Evolutionary conservation across 2,888 invertebrate species (phyloP).

Genomic region (Andricus curvator): DNA sequence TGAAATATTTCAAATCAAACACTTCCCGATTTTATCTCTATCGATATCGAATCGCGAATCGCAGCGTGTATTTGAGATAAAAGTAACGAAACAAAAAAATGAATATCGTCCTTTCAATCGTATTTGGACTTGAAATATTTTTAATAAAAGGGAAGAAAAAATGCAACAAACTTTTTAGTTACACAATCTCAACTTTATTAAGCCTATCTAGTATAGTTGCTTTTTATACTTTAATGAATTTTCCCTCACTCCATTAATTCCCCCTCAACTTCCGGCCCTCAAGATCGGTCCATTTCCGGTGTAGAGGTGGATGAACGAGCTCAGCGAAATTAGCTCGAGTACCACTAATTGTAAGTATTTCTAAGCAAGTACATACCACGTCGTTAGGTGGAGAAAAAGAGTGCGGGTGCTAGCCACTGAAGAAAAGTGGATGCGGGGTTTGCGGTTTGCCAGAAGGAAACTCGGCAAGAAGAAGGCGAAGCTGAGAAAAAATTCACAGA

Average conservation of each 20-base stretch:
- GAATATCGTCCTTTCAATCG: neutral
- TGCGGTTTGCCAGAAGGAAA: slow-evolving; percentile 8
- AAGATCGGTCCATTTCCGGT: slow-evolving; percentile 19
- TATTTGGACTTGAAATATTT: neutral
- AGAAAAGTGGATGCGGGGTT: slow-evolving; percentile 28
- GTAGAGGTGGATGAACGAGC: neutral
- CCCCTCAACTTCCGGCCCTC: neutral
- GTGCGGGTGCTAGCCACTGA: neutral
- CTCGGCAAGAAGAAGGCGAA: slow-evolving; percentile 17
- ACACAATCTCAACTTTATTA: too few relatives aligned
- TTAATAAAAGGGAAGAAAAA: neutral
- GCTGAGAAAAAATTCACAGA: slow-evolving; percentile 32
- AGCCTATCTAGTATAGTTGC: too few relatives aligned
- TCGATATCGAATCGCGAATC: slow-evolving; percentile 17
- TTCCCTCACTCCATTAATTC: neutral
- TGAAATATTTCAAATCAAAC: slow-evolving; percentile 31
- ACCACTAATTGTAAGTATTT: slow-evolving; percentile 39
- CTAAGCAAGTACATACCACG: slow-evolving; percentile 23
- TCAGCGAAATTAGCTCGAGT: slow-evolving; percentile 29
- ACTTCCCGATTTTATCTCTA: slow-evolving; percentile 26
- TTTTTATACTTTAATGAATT: too few relatives aligned
- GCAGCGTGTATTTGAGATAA: neutral
- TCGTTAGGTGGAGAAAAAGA: neutral
- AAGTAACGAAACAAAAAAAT: neutral
- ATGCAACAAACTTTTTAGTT: neutral